Evolutionary conservation across 2,797 vertebrate species (phyloP), one percentile per base, ranked within the genome.

Genomic region (Lepus oiostolus): DNA sequence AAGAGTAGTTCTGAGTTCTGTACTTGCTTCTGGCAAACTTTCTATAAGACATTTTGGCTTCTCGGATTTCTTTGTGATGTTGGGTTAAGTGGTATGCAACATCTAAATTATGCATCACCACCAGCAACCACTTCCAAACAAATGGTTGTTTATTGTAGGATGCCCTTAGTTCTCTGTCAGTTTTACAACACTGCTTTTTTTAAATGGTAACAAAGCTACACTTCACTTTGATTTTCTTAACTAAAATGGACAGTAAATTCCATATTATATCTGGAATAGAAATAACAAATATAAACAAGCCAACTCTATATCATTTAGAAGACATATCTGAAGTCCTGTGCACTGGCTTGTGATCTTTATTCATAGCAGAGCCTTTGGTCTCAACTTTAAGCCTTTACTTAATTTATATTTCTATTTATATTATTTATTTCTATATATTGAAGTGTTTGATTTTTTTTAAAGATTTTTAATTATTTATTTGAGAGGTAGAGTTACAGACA

Each of bases 331-430:
- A 58, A 68, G 17, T 68, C 24, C 21, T 22, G 4, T 2, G 2
- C 0, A 1, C 28, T 6, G 8, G 35, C 22, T 35, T 19, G 28
- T 17, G 0, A 13, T 24, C 2, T 26, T 7, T 74, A 32, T 67
- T 65, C 22, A 28, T 35, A 22, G 30, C 38, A 32, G 30, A 86
- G 32, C 30, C 52, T 72, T 30, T n/a, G 58, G 50, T 72, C 63
- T 87, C 11, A 0, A 8, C 75, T 63, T 50, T 65, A 71, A 50
- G 63, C 52, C 24, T 80, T 81, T 47, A 47, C 9, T 47, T 47
- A 47, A 47, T 47, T 10, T 47, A 47, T 47, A 47, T 47, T 42
- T 42, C 4, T 42, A 42, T 42, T 42, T 42, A 42, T 42, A 47
- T 47, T 47, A 47, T 47, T 47, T 76, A 16, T 3, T 86, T 86